These are phyloP conservation scores for Heloderma charlesbogerti DNA, from an alignment of 2,113 vertebrate genomes.

Conservation along the genomic window DNA sequence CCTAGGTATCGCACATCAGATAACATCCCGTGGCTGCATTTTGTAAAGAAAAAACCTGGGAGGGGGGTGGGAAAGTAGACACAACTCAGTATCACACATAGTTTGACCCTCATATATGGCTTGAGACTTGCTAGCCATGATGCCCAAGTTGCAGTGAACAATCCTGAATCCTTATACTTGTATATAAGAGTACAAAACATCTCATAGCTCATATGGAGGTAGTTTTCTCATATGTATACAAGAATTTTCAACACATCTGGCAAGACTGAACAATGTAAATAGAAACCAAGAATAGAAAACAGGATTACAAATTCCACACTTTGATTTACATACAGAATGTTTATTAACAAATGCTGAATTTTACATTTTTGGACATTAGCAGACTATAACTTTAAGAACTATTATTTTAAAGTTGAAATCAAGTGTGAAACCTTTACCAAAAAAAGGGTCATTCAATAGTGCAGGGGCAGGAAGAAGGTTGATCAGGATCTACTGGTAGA, in stretches of 20 bases:
- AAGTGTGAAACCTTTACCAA: conserved; percentile 47
- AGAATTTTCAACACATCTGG: neutral
- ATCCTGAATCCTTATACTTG: neutral
- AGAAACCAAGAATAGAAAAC: neutral
- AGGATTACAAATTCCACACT: neutral
- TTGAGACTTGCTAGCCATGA: neutral
- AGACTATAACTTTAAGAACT: conserved; percentile 65
- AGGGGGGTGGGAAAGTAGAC: no score
- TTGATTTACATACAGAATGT: conserved; percentile 60
- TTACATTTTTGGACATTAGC: conserved; percentile 46
- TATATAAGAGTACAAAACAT: neutral
- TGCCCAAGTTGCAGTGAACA: neutral
- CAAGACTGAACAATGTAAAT: neutral
- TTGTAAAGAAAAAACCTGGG: no score
- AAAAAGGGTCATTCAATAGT: conserved; percentile 39
- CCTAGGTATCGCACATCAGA: no score
- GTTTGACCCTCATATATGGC: neutral
- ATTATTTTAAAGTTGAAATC: conserved; percentile 57
- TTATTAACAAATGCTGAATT: conserved; percentile 63
- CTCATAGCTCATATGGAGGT: neutral
- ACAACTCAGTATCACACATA: neutral
- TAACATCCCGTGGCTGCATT: no score
- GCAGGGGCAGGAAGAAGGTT: neutral
- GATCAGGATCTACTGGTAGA: no score
- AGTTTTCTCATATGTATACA: neutral